A percentile compares a stretch with the other conserved stretches of the same genome.
Evolutionary conservation across 2,113 vertebrate species (phyloP).

Genomic region (Amblyornis subalaris): DNA sequence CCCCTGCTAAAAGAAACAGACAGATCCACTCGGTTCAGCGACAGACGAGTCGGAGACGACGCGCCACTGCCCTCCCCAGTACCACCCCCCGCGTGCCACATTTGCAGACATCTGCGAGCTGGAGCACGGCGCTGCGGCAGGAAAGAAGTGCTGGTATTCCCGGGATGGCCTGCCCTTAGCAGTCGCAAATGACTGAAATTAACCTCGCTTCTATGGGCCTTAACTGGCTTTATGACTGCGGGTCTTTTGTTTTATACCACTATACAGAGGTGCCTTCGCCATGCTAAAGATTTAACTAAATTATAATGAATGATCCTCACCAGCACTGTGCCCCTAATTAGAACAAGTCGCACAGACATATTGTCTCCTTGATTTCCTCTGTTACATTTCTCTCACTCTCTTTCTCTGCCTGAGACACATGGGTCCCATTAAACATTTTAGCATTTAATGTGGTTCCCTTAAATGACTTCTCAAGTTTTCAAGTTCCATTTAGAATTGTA

Average conservation of each 20-base stretch:
- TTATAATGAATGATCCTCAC: conserved; percentile 78
- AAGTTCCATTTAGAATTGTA: conserved; percentile 79
- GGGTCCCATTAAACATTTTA: conserved; percentile 83
- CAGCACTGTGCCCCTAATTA: conserved; percentile 79
- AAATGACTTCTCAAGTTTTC: conserved; percentile 84
- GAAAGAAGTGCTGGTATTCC: conserved; percentile 65
- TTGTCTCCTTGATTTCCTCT: conserved; percentile 84
- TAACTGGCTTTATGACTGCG: conserved; percentile 39
- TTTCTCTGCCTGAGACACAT: conserved; percentile 79
- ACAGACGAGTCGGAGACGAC: conserved; percentile 78
- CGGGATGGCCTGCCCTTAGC: conserved; percentile 62
- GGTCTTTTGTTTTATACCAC: conserved; percentile 69
- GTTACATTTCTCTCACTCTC: conserved; percentile 77
- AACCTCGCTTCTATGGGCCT: conserved; percentile 56
- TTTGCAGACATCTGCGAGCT: conserved; percentile 74
- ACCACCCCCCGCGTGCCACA: conserved; percentile 30
- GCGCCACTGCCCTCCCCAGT: conserved; percentile 19
- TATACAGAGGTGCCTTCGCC: conserved; percentile 71
- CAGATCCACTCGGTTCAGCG: conserved; percentile 69
- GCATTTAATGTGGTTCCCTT: conserved; percentile 84
- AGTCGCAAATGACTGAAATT: conserved; percentile 57
- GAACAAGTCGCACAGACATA: conserved; percentile 83
- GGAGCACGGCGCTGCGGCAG: conserved; percentile 50
- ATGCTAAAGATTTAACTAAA: conserved; percentile 73
- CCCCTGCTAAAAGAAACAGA: conserved; percentile 65